phyloP scores from a whole-genome alignment of 2,888 invertebrate species.

The Hymenopus coronatus region DNA sequence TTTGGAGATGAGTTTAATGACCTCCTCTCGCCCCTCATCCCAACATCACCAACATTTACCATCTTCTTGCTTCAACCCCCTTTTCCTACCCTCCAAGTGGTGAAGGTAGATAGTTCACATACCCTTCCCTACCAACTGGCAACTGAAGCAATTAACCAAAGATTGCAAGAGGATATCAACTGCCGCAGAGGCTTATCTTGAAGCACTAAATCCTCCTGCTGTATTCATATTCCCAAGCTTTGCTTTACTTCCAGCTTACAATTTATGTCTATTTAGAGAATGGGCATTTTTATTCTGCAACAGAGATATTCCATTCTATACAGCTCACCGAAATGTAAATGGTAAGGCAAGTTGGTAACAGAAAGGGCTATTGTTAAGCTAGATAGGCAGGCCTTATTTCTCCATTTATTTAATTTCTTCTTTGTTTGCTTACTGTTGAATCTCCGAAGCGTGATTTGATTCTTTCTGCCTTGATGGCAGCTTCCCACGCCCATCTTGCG shows the following conservation, averaged over 20 bases:
- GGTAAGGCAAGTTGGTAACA: too few relatives aligned
- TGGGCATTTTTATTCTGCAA: too few relatives aligned
- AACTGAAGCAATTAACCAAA: conserved; percentile 5
- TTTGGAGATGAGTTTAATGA: conserved; percentile 25
- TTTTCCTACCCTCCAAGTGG: background rate
- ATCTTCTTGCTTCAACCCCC: background rate
- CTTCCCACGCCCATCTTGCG: too few relatives aligned
- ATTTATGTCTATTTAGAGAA: background rate
- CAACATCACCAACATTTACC: background rate
- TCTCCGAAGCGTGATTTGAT: too few relatives aligned
- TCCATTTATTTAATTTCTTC: too few relatives aligned
- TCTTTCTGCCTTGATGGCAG: too few relatives aligned
- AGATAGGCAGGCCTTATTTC: too few relatives aligned
- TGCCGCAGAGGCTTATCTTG: background rate
- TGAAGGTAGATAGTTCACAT: background rate
- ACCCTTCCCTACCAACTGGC: background rate
- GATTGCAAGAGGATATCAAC: background rate
- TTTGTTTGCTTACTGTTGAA: too few relatives aligned
- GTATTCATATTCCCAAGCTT: background rate
- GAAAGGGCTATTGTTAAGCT: too few relatives aligned
- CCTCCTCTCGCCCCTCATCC: background rate
- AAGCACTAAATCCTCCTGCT: background rate
- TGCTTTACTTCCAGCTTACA: background rate
- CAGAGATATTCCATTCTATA: too few relatives aligned
- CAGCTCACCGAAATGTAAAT: too few relatives aligned